Base-by-base conservation (phyloP, 2,888 invertebrate genomes). In the Torymus auratus region DNA sequence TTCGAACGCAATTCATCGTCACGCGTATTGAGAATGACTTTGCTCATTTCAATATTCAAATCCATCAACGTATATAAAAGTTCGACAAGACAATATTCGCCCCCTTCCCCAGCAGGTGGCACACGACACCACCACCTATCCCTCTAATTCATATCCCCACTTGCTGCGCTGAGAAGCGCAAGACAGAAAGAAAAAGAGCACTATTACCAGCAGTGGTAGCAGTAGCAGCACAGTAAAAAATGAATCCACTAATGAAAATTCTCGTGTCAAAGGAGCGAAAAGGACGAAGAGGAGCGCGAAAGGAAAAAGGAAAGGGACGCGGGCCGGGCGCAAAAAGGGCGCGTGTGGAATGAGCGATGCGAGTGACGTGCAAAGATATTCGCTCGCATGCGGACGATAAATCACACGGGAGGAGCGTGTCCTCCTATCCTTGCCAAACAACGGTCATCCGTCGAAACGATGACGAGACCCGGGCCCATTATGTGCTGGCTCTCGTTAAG, bases 161-260 rank as follows among this genome's bases (percentile, higher is more conserved):
- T 23, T 12, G 10, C 14, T 28, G 2, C 28, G 7, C 5, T 28
- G 28, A 41, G 11, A 41, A 28, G 41, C 12, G 28, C 23, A 75
- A 28, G 41, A 28, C 15, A 28, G 53, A 41, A n/a, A 20, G 67
- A 28, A 28, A 28, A 28, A 28, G 28, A 28, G 1, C 5, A 28
- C 28, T 28, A 28, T 28, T 28, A 2, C 28, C 28, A 28, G 28
- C 28, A 28, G 28, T 20, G n/a, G n/a, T 28, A 28, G 28, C 3
- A 4, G 67, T 10, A 56, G 50, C n/a, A 62, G 15, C 56, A 14
- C 62, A 14, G 20, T 78, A 78, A 75, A 72, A 77, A 81, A 77
- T 81, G 81, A 81, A 73, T 78, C 55, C 73, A 53, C 77, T 78
- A 78, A 77, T 81, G 81, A 78, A 81, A 81, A 81, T 78, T 81